phyloP scores from a whole-genome alignment of 1,140 invertebrate genomes.

The Drosophila repleta region DNA sequence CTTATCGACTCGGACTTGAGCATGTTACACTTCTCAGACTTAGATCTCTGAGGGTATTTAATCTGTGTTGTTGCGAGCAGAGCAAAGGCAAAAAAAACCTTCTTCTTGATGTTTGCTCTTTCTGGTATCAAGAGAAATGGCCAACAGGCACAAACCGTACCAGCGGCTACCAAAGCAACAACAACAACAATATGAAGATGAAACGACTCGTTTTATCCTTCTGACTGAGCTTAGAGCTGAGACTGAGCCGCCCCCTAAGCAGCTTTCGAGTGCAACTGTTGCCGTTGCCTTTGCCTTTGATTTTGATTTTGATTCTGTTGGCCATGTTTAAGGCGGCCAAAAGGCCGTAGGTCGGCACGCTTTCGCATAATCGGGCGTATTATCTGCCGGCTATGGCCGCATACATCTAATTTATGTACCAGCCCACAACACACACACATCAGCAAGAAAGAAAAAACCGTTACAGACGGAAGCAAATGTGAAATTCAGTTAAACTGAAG shows the following conservation, averaged over 20 bases:
- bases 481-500: neutral
- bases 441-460: slow-evolving; percentile 1
- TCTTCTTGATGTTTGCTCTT: slow-evolving; percentile 29
- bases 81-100: neutral
- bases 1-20: too few species aligned
- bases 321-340: slow-evolving; percentile 21
- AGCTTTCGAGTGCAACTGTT: slow-evolving; percentile 10
- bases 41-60: neutral
- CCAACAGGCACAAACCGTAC: slow-evolving; percentile 43
- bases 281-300: slow-evolving; percentile 23
- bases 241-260: slow-evolving; percentile 3
- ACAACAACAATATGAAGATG: slow-evolving; percentile 44
- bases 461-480: slow-evolving; percentile 13
- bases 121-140: slow-evolving; percentile 60
- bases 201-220: slow-evolving; percentile 74
- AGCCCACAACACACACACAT: slow-evolving; percentile 5
- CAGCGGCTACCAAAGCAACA: slow-evolving; percentile 26
- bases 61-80: neutral
- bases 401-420: slow-evolving; percentile 43
- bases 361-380: slow-evolving; percentile 42
- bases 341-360: slow-evolving; percentile 33
- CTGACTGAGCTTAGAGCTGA: slow-evolving; percentile 66
- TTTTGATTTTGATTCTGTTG: slow-evolving; percentile 32
- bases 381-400: slow-evolving; percentile 21
- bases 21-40: too few species aligned